phyloP scores from a whole-genome alignment of 2,888 invertebrate genomes.

The Yponomeuta plumbellus region DNA sequence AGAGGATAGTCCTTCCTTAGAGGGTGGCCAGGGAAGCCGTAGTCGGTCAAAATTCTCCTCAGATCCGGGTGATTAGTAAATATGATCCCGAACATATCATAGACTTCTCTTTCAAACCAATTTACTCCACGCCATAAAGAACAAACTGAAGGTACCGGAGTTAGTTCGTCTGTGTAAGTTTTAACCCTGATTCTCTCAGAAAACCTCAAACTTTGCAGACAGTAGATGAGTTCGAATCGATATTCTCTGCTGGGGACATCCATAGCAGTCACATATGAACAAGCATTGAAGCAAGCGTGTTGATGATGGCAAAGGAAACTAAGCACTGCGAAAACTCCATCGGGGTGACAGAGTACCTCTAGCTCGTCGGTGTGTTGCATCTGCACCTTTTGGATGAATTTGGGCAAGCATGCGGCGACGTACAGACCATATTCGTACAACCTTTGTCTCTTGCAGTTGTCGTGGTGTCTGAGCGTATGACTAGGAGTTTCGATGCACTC shows the following conservation, averaged over 20 bases:
- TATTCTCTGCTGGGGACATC: constrained; percentile 57
- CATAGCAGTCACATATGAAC: constrained; percentile 50
- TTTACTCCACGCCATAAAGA: constrained; percentile 44
- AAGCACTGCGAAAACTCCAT: constrained; percentile 50
- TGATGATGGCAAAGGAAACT: constrained; percentile 57
- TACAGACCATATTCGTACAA: constrained; percentile 64
- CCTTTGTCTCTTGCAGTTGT: constrained; percentile 47
- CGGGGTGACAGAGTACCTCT: constrained; percentile 56
- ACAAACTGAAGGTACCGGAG: constrained; percentile 52
- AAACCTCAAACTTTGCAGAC: constrained; percentile 49
- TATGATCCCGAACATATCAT: constrained; percentile 62
- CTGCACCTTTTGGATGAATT: constrained; percentile 60
- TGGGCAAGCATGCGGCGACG: constrained; percentile 59
- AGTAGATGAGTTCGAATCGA: constrained; percentile 59
- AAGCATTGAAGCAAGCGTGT: constrained; percentile 54
- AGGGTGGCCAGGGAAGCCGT: constrained; percentile 64
- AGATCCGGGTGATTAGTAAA: constrained; percentile 65
- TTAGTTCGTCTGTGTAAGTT: constrained; percentile 63
- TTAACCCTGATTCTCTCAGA: constrained; percentile 45
- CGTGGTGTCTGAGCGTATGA: constrained; percentile 48
- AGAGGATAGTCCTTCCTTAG: constrained; percentile 63
- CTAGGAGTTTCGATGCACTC: constrained; percentile 40
- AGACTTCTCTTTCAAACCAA: constrained; percentile 58
- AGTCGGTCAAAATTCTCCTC: constrained; percentile 61
- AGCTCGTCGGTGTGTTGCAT: constrained; percentile 59